Conservation (phyloP, 2,888 invertebrate species). For the Sesamia inferens region DNA sequence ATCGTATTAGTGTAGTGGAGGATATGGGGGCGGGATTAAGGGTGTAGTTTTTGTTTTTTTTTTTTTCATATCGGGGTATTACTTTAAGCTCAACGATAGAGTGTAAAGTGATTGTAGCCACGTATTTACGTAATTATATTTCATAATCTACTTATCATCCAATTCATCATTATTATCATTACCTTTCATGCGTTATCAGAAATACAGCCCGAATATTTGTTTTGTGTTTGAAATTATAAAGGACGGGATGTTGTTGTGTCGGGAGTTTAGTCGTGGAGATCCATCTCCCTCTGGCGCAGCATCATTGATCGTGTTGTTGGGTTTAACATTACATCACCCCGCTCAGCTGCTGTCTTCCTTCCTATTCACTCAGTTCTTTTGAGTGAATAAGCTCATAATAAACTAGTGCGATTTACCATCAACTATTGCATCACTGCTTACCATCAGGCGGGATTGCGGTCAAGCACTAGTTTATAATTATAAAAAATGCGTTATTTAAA, state of each 20-base stretch:
- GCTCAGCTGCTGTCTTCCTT: too few species aligned
- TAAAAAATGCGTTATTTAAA: not conserved
- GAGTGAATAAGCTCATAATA: too few species aligned
- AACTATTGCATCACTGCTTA: too few species aligned
- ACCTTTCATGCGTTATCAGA: not conserved
- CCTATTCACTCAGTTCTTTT: too few species aligned
- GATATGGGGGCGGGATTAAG: conserved; percentile 13
- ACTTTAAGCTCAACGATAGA: not conserved
- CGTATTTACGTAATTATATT: not conserved
- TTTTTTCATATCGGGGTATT: conserved; percentile 7
- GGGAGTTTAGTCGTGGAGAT: too few species aligned
- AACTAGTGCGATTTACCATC: too few species aligned
- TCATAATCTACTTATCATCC: not conserved
- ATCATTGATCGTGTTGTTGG: too few species aligned
- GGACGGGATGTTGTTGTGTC: too few species aligned
- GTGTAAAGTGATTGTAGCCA: not conserved
- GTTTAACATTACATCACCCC: too few species aligned
- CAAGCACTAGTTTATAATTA: too few species aligned
- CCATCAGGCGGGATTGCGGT: too few species aligned
- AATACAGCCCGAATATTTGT: not conserved
- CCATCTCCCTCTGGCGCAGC: too few species aligned
- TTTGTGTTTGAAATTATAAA: not conserved
- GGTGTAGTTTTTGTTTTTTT: conserved; percentile 24
- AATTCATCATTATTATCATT: not conserved
- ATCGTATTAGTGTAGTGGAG: conserved; percentile 31